Conservation (phyloP, 2,888 invertebrate species). For the Dorcus parallelipipedus region DNA sequence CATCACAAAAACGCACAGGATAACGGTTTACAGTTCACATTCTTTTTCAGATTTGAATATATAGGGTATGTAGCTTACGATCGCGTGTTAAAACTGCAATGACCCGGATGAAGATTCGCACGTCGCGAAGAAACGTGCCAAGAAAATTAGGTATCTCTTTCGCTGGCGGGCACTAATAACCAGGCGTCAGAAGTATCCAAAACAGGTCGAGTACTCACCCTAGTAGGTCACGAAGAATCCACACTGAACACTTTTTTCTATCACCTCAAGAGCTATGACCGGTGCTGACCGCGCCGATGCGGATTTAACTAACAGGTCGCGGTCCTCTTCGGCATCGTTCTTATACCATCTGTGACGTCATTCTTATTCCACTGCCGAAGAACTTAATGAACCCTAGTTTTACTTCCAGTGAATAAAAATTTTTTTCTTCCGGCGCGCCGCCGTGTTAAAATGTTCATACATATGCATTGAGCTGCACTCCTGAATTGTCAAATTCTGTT, state of each 20-base stretch:
- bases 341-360: slow-evolving; percentile 45
- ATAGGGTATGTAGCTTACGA: background rate
- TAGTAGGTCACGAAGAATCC: slow-evolving; percentile 23
- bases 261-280: slow-evolving; percentile 37
- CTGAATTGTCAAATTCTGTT: too few species aligned
- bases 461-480: background rate
- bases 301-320: slow-evolving; percentile 41
- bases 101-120: too few species aligned
- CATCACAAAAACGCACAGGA: too few species aligned
- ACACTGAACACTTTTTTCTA: slow-evolving; percentile 13
- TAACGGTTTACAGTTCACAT: too few species aligned
- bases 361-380: slow-evolving; percentile 12
- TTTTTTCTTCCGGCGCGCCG: slow-evolving; percentile 5
- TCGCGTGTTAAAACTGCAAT: background rate
- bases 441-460: background rate
- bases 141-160: background rate
- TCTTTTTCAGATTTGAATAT: background rate
- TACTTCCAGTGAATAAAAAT: background rate
- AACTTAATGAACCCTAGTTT: background rate
- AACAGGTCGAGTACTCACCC: slow-evolving; percentile 21
- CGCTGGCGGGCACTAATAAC: background rate
- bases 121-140: background rate
- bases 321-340: slow-evolving; percentile 38
- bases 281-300: slow-evolving; percentile 42
- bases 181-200: background rate